A percentile compares a stretch with the other conserved stretches of the same genome.
Conservation (phyloP, 2,888 invertebrate genomes). For the Endotricha flammealis region DNA sequence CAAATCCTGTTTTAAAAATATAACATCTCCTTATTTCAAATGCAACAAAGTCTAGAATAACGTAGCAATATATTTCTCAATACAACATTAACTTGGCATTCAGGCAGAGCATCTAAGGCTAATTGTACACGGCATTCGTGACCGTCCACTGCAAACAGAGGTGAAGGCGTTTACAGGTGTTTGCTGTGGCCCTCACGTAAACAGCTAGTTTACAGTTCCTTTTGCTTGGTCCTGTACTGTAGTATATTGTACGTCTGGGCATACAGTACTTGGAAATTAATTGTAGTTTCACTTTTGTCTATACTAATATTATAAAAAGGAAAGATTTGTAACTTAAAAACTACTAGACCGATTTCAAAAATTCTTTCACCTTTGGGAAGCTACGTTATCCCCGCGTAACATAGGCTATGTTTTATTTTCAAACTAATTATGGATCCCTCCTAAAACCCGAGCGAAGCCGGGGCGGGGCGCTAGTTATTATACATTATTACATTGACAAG, state of each 20-base stretch:
- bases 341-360: too few relatives aligned
- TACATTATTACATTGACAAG: too few relatives aligned
- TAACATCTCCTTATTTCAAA: neutral
- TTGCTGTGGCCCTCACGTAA: constrained; percentile 70
- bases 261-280: neutral
- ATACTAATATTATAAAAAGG: too few relatives aligned
- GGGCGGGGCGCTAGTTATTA: too few relatives aligned
- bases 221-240: constrained; percentile 30
- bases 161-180: constrained; percentile 63
- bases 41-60: constrained; percentile 13
- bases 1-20: too few relatives aligned
- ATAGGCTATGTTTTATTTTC: too few relatives aligned
- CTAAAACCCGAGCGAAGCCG: too few relatives aligned
- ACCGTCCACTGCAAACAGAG: constrained; percentile 62
- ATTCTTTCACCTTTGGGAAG: too few relatives aligned
- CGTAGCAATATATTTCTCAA: neutral
- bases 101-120: constrained; percentile 59
- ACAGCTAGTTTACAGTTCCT: constrained; percentile 59
- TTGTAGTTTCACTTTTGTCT: too few relatives aligned
- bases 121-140: constrained; percentile 66
- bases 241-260: neutral
- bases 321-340: too few relatives aligned
- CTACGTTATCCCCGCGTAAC: too few relatives aligned
- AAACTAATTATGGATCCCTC: too few relatives aligned
- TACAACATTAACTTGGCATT: constrained; percentile 30